Conservation (phyloP, 2,888 invertebrate genomes). For the Artemia sp. region DNA sequence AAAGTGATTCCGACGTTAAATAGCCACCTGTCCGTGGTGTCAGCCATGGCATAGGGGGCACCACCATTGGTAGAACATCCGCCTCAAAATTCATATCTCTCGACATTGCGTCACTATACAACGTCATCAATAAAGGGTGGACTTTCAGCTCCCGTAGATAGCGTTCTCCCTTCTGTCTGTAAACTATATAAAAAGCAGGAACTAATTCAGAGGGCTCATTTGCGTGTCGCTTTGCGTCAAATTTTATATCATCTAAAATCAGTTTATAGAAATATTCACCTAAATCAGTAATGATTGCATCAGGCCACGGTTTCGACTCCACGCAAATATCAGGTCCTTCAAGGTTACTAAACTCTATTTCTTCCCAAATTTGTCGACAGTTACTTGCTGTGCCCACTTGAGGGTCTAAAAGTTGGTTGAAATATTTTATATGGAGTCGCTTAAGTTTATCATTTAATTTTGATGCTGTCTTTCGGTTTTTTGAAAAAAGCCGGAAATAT, state of each 20-base stretch:
- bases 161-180: conserved; percentile 38
- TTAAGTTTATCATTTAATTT: conserved; percentile 37
- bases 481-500: conserved; percentile 29
- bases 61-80: conserved; percentile 30
- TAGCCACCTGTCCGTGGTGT: not conserved
- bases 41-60: conserved; percentile 35
- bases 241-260: conserved; percentile 63
- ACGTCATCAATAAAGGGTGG: conserved; percentile 53
- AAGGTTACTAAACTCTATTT: conserved; percentile 38
- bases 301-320: conserved; percentile 47
- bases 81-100: conserved; percentile 54
- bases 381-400: conserved; percentile 34
- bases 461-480: not conserved
- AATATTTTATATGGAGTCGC: conserved; percentile 44
- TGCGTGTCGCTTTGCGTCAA: conserved; percentile 44
- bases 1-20: conserved; percentile 23
- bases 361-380: conserved; percentile 54
- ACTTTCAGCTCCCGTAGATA: conserved; percentile 45
- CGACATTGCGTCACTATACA: conserved; percentile 49
- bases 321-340: conserved; percentile 40
- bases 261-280: conserved; percentile 75
- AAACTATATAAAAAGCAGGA: conserved; percentile 63
- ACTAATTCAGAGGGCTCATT: conserved; percentile 33
- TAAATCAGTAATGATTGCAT: conserved; percentile 43
- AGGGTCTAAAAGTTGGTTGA: conserved; percentile 44